Evolutionary conservation across 2,797 vertebrate species (phyloP).

Genomic region (Ctenopoma multispine): DNA sequence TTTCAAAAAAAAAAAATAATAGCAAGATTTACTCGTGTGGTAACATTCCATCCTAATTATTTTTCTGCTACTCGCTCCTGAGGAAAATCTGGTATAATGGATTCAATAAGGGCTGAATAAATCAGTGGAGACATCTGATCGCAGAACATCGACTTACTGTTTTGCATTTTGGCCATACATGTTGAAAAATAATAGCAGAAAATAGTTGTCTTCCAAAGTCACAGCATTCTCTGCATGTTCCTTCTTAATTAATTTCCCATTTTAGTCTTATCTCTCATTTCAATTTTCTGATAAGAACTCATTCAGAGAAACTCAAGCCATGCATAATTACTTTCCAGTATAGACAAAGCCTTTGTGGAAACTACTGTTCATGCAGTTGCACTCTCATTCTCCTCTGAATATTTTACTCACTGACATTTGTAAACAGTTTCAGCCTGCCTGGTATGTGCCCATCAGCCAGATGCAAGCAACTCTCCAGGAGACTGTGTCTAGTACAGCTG

Average conservation of each 20-base stretch:
- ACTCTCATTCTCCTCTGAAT: conserved; percentile 23
- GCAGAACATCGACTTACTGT: conserved; percentile 20
- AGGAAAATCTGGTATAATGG: conserved; percentile 47
- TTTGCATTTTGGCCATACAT: conserved; percentile 39
- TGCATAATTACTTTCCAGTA: conserved; percentile 37
- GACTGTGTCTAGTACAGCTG: conserved; percentile 18
- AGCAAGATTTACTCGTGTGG: conserved; percentile 39
- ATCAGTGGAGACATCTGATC: conserved; percentile 25
- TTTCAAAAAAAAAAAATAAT: conserved; percentile 67
- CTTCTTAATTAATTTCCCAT: conserved; percentile 45
- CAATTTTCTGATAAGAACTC: conserved; percentile 28
- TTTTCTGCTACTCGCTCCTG: conserved; percentile 38
- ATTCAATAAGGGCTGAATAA: conserved; percentile 61
- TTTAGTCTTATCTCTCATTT: conserved; percentile 43
- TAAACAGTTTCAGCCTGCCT: conserved; percentile 15
- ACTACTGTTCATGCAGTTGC: conserved; percentile 21
- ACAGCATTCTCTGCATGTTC: conserved; percentile 15
- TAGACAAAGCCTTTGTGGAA: conserved; percentile 15
- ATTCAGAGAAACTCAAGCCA: conserved; percentile 20
- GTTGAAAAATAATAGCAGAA: conserved; percentile 25
- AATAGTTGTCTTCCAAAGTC: conserved; percentile 7
- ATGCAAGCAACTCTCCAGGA: conserved; percentile 20
- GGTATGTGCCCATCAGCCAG: conserved; percentile 17
- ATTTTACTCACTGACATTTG: conserved; percentile 16
- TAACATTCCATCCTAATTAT: conserved; percentile 66